Conservation (phyloP, 2,113 vertebrate genomes). For the Cinclus mexicanus region DNA sequence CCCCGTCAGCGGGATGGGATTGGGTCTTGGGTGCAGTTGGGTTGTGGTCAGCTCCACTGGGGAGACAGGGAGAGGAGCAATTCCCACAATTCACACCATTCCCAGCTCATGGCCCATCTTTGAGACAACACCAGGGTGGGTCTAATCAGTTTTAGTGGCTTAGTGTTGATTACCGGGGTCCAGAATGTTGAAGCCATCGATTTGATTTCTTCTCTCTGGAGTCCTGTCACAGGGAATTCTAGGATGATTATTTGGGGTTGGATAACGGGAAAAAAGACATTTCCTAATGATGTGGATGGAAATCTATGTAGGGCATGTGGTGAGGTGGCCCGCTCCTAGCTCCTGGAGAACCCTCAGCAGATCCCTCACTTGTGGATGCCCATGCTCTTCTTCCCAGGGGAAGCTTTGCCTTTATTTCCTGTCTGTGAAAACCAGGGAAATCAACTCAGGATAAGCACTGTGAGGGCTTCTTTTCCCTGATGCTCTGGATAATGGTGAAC, state of each 20-base stretch:
- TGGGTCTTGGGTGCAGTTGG: rapidly evolving
- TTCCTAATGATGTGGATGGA: background rate
- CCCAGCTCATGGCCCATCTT: background rate
- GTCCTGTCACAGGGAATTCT: background rate
- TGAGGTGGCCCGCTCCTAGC: background rate
- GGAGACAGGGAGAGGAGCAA: background rate
- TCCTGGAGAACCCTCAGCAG: background rate
- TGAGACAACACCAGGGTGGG: background rate
- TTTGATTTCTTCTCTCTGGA: background rate
- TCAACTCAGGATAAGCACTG: rapidly evolving
- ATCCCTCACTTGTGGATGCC: background rate
- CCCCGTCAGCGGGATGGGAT: rapidly evolving
- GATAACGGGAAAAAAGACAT: background rate
- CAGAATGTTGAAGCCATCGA: background rate
- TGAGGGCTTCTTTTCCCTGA: rapidly evolving
- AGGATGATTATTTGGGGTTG: background rate
- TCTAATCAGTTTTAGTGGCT: constrained; percentile 75
- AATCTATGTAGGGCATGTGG: rapidly evolving
- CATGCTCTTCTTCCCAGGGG: rapidly evolving
- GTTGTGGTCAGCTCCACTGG: rapidly evolving
- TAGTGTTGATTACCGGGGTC: constrained; percentile 73
- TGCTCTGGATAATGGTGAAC: background rate
- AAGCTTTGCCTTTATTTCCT: background rate
- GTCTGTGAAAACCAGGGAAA: background rate
- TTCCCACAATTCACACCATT: background rate